Evolutionary conservation across 1,140 invertebrate species (phyloP), one percentile per base, ranked within the genome.

Genomic region (Rhagoletis zephyria): DNA sequence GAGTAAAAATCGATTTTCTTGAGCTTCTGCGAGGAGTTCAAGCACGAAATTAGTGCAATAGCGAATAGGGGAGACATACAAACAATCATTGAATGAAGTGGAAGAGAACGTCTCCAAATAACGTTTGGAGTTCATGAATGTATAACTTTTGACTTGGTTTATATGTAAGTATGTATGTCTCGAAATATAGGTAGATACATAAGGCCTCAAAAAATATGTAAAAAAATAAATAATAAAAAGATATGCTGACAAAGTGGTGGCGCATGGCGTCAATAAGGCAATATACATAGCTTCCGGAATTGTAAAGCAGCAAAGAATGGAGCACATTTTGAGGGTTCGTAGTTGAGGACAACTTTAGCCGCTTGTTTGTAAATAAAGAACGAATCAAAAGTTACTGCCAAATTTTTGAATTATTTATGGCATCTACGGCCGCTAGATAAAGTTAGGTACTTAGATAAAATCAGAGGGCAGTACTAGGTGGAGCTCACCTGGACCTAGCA

Each of bases 211-310:
- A 6, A 10, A n/a, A 42, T 19, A 40, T 19, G 19, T 6, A 7
- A 81, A 16, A 56, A 81, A 56, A 56, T 59, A 81, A 56, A 81
- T 42, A 81, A 81, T 81, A 7, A 19, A 45, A 45, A 81, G 56
- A 81, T 56, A 81, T 81, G 74, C 48, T 81, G 74, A 81, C 74
- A 81, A 81, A 81, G 74, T 56, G 74, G 45, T 81, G 74, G 74
- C 51, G 74, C 48, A 81, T 81, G 74, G 74, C 48, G 74, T 19
- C 48, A 81, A 56, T 56, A 81, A 81, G 74, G 74, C 16, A 81
- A 56, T 81, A n/a, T 56, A 59, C 56, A n/a, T 56, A 59, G 74
- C 74, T 12, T 16, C 48, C 42, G 19, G 4, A 81, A 56, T 81
- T 2, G 74, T 10, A 56, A 81, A 51, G n/a, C 16, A 48, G 7